A percentile compares a stretch with the other conserved stretches of the same genome.
phyloP scores from a whole-genome alignment of 2,113 vertebrate species.

The Trematomus loennbergii region DNA sequence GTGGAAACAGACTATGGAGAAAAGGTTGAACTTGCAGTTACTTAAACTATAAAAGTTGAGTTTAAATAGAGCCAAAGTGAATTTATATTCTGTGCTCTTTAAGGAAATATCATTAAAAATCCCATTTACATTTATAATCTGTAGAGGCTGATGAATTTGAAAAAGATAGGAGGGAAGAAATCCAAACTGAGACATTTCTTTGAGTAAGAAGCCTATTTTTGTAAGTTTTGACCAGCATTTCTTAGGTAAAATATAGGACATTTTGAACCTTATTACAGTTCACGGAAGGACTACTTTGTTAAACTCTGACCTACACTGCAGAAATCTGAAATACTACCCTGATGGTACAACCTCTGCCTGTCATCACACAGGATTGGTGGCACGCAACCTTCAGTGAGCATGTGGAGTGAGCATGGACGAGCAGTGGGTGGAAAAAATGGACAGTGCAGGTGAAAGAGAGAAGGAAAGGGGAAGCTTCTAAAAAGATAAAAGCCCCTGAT shows the following conservation, averaged over 20 bases:
- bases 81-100: background rate
- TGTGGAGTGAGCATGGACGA: background rate
- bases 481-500: background rate
- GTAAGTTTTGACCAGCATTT: background rate
- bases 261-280: background rate
- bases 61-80: background rate
- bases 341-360: background rate
- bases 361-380: background rate
- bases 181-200: background rate
- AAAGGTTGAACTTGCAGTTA: background rate
- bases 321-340: background rate
- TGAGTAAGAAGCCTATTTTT: background rate
- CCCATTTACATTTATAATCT: background rate
- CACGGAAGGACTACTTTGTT: background rate
- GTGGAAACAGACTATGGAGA: constrained; percentile 17
- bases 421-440: background rate
- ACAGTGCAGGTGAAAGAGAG: background rate
- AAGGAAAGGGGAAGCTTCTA: background rate
- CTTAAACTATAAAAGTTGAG: background rate
- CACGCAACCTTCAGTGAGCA: background rate
- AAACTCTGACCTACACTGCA: background rate
- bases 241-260: background rate
- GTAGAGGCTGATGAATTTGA: background rate
- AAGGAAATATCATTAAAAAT: background rate
- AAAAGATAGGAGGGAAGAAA: background rate